These are phyloP conservation scores for Dryas iulia DNA, from an alignment of 1,140 invertebrate genomes.

Conservation along the genomic window DNA sequence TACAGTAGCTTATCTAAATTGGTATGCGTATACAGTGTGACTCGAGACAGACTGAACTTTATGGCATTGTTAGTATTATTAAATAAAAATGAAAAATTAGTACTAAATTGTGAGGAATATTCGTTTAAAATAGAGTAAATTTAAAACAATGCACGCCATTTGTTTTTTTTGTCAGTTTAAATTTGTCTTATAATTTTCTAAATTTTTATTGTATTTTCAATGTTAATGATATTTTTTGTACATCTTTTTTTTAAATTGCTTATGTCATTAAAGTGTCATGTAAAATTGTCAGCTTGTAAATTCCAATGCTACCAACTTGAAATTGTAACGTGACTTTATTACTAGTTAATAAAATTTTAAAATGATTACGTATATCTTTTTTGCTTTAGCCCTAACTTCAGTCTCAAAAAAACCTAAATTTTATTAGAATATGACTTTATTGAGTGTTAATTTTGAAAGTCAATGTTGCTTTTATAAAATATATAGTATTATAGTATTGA, in stretches of 20 bases:
- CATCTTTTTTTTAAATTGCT: no score
- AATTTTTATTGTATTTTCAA: no score
- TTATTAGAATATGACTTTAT: neutral
- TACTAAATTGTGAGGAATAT: neutral
- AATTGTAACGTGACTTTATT: neutral
- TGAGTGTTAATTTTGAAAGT: neutral
- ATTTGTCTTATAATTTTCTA: no score
- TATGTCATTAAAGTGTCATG: no score
- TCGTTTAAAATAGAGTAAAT: neutral
- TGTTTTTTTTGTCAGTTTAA: no score
- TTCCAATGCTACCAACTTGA: neutral
- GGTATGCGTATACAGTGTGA: constrained; percentile 37
- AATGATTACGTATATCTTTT: neutral
- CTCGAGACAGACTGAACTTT: constrained; percentile 28
- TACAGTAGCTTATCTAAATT: constrained; percentile 50
- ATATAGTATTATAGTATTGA: neutral
- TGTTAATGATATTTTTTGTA: no score
- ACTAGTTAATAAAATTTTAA: neutral
- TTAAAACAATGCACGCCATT: neutral
- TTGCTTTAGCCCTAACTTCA: neutral
- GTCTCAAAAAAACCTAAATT: neutral
- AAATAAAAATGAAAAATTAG: constrained; percentile 11
- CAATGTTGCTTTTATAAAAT: neutral
- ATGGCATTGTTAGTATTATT: constrained; percentile 18
- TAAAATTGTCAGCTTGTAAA: neutral